Evolutionary conservation across 2,113 vertebrate genomes (phyloP), one percentile per base, ranked within the genome.

Genomic region (Pomatostomus ruficeps): DNA sequence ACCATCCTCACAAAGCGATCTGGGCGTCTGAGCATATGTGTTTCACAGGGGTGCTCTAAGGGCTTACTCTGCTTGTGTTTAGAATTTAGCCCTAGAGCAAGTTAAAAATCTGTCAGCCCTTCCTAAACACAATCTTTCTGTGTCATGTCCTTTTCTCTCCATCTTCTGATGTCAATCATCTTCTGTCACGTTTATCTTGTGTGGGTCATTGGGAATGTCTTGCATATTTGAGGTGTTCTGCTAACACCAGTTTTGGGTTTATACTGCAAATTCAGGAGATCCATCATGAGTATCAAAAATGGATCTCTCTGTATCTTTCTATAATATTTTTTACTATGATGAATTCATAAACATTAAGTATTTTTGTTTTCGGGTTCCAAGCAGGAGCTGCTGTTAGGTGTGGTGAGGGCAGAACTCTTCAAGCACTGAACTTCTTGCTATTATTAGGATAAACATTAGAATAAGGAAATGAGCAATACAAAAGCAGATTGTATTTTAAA

Each of bases 1-100:
- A 6, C n/a, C 6, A 8, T 36, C 57, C n/a, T 87, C n/a, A 43
- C 13, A 7, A 45, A 63, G 13, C 3, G 71, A 23, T 23, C 48
- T 38, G 29, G 12, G 35, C 29, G 28, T n/a, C 65, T 59, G 28
- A 63, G 45, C 42, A 9, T 48, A 40, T 58, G 42, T 51, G 28
- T 38, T 79, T 79, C 0, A 0, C 65, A n/a, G 28, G 12, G 26
- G 2, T 54, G 14, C 31, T 3, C 1, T 29, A 22, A n/a, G 52
- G 21, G 22, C 33, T 91, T 46, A 17, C n/a, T 85, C 42, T 43
- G 15, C 52, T 65, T 7, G 0, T 9, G 11, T 58, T 49, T 31
- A 49, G 36, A 16, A 5, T 26, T 78, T 38, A 35, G 12, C 9
- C 48, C 25, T 51, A 46, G 49, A 45, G 33, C 42, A 59, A 49